Evolutionary conservation across 92 coral and sea anemone species (phyloP).

Genomic region (Diadumene lineata): DNA sequence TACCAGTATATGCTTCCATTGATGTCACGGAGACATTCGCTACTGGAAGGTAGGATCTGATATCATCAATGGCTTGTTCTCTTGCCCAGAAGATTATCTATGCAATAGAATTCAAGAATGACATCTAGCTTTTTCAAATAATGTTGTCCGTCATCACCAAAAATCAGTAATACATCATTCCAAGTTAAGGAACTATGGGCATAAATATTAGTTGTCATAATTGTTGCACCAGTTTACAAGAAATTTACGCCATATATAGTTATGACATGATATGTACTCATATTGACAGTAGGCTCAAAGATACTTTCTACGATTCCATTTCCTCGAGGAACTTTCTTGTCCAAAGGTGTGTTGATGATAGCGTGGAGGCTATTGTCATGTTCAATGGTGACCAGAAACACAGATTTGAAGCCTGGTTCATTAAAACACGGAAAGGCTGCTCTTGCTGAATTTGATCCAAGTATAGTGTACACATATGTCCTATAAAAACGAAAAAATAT

Average conservation of each 20-base stretch:
- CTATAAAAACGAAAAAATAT: conserved; percentile 32
- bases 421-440: conserved; percentile 85
- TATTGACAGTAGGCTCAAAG: conserved; percentile 23
- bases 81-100: background rate
- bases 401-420: conserved; percentile 81
- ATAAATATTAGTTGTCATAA: no score
- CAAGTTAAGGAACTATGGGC: no score
- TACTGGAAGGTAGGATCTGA: conserved; percentile 51
- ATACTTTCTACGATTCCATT: conserved; percentile 61
- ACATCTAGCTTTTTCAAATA: no score
- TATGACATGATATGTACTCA: conserved; percentile 4
- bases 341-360: conserved; percentile 73
- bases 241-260: background rate
- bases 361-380: conserved; percentile 61
- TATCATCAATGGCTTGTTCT: background rate
- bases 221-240: background rate
- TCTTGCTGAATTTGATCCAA: conserved; percentile 72
- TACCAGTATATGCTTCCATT: conserved; percentile 62
- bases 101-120: no score
- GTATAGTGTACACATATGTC: conserved; percentile 52
- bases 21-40: conserved; percentile 69
- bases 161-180: background rate
- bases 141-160: no score
- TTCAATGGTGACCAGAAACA: conserved; percentile 57
- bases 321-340: conserved; percentile 14